phyloP scores from a whole-genome alignment of 2,888 invertebrate species.

The Torymus texanus region DNA sequence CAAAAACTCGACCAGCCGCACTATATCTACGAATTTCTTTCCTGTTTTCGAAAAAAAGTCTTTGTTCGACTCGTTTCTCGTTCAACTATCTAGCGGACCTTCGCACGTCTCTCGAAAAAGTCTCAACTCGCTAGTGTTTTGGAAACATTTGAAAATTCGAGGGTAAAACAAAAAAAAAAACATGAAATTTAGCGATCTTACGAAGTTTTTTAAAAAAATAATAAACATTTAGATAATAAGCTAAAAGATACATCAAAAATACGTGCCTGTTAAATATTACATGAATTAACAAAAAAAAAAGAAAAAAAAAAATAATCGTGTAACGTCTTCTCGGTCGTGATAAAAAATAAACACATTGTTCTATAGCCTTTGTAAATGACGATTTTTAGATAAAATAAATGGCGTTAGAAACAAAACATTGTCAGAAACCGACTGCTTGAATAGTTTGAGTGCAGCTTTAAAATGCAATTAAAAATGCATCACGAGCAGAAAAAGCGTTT shows the following conservation, averaged over 20 bases:
- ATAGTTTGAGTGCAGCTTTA: slow-evolving; percentile 33
- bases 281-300: slow-evolving; percentile 26
- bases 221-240: slow-evolving; percentile 51
- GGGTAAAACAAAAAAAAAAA: slow-evolving; percentile 19
- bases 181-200: slow-evolving; percentile 20
- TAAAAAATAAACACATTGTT: slow-evolving; percentile 12
- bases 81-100: slow-evolving; percentile 27
- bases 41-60: not conserved
- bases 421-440: slow-evolving; percentile 21
- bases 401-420: not conserved
- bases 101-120: slow-evolving; percentile 49
- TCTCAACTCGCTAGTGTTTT: slow-evolving; percentile 31
- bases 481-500: slow-evolving; percentile 20
- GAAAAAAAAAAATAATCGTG: slow-evolving; percentile 29
- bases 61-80: slow-evolving; percentile 17
- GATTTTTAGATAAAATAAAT: slow-evolving; percentile 33
- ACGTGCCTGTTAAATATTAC: slow-evolving; percentile 61
- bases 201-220: slow-evolving; percentile 36
- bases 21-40: slow-evolving; percentile 14
- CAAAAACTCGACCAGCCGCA: slow-evolving; percentile 30
- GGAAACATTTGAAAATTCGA: slow-evolving; percentile 10
- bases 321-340: slow-evolving; percentile 35
- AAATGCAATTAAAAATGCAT: slow-evolving; percentile 29
- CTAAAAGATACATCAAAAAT: slow-evolving; percentile 61
- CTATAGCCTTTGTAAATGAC: slow-evolving; percentile 28